Conservation (phyloP, 2,113 vertebrate species). For the Podarcis cretensis region DNA sequence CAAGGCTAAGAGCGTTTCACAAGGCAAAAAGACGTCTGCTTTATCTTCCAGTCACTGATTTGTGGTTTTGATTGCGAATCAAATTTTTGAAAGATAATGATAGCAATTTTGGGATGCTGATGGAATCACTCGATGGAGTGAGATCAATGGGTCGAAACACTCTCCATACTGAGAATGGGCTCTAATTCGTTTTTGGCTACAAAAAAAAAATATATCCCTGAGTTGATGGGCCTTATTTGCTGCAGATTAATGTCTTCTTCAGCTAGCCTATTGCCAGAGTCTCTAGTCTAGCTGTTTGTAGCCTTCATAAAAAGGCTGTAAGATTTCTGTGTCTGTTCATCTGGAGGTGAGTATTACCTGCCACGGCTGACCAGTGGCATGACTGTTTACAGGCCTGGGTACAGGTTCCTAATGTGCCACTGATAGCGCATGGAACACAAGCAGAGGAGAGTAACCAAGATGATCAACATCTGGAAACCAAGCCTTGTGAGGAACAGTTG, state of each 20-base stretch:
- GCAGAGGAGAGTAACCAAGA: too few relatives aligned
- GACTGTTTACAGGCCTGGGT: neutral
- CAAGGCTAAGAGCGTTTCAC: neutral
- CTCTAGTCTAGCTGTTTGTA: neutral
- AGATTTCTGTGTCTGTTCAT: neutral
- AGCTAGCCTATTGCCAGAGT: neutral
- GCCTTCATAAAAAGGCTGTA: neutral
- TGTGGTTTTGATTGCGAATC: neutral
- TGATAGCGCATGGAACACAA: neutral
- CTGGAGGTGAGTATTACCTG: neutral
- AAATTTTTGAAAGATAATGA: neutral
- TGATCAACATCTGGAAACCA: too few relatives aligned
- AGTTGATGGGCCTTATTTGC: neutral
- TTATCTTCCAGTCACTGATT: neutral
- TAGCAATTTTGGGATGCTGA: neutral
- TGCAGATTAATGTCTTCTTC: neutral
- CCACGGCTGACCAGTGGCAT: neutral
- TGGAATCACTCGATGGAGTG: accelerated
- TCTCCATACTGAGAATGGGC: neutral
- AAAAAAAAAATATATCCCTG: neutral
- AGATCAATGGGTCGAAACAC: neutral
- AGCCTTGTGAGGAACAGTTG: too few relatives aligned
- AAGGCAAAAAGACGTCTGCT: neutral
- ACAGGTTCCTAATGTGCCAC: neutral
- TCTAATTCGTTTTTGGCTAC: neutral